phyloP scores from a whole-genome alignment of 64 coral and sea anemone species.

The Dendronephthya gigantea region DNA sequence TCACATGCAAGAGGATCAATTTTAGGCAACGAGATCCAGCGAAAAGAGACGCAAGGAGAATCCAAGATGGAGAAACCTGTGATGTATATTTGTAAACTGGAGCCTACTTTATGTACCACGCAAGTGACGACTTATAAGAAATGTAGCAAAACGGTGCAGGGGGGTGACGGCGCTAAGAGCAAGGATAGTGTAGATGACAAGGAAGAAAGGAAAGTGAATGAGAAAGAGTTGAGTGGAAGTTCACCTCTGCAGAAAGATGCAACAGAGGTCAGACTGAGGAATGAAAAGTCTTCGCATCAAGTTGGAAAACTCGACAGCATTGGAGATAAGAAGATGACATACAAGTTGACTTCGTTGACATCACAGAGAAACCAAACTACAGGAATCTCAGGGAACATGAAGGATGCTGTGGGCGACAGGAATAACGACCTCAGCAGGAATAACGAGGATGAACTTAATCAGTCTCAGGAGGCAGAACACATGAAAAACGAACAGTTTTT shows the following conservation, averaged over 20 bases:
- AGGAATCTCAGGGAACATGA: neutral
- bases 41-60: neutral
- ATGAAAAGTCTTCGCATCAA: neutral
- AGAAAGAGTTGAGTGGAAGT: neutral
- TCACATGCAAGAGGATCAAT: neutral
- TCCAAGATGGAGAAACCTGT: constrained; percentile 16
- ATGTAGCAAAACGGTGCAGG: neutral
- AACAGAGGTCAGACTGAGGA: neutral
- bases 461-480: neutral
- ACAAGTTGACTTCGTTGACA: neutral
- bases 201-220: neutral
- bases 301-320: neutral
- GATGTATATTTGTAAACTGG: constrained; percentile 21
- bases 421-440: neutral
- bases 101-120: neutral
- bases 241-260: neutral
- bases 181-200: no score
- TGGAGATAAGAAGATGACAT: neutral
- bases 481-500: neutral
- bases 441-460: neutral
- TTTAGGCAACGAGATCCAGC: neutral
- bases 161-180: neutral
- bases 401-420: neutral
- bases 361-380: neutral
- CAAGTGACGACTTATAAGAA: neutral